Conservation (phyloP, 2,113 vertebrate species). For the Solea senegalensis region DNA sequence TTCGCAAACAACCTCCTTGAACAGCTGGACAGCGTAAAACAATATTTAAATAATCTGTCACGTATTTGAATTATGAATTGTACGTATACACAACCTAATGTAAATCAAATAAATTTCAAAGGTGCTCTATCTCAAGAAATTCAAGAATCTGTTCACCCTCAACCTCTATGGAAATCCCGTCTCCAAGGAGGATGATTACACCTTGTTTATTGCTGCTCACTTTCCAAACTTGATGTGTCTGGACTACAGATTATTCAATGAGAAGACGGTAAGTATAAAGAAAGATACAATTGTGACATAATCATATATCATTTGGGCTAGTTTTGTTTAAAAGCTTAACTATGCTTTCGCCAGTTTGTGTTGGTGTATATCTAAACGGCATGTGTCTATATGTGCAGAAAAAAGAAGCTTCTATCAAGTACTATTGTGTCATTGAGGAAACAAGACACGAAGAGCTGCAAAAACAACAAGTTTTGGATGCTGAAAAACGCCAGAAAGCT, state of each 20-base stretch:
- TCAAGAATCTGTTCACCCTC: constrained; percentile 82
- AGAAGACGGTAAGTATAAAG: constrained; percentile 78
- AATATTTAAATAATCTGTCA: neutral
- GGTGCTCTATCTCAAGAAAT: constrained; percentile 87
- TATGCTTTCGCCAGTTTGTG: neutral
- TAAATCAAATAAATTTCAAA: constrained; percentile 53
- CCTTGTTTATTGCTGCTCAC: constrained; percentile 81
- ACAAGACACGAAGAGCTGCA: constrained; percentile 73
- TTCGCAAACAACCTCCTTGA: constrained; percentile 87
- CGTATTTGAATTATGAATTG: neutral
- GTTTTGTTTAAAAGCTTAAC: neutral
- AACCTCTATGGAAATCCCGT: constrained; percentile 88
- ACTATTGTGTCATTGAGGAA: constrained; percentile 73
- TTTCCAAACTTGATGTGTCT: constrained; percentile 86
- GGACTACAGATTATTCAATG: constrained; percentile 84
- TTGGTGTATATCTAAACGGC: constrained; percentile 1
- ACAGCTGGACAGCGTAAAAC: constrained; percentile 85
- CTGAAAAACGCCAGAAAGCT: constrained; percentile 46
- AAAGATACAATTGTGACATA: neutral
- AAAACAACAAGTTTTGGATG: constrained; percentile 61
- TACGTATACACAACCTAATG: neutral
- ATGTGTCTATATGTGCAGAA: constrained; percentile 72
- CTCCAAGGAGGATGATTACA: constrained; percentile 76
- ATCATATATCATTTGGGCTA: neutral
- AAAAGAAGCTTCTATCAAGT: constrained; percentile 73